Percentiles rank a stretch among this genome's conserved stretches.
Conservation (phyloP, 2,797 vertebrate species). For the Sebastes hubbsi region DNA sequence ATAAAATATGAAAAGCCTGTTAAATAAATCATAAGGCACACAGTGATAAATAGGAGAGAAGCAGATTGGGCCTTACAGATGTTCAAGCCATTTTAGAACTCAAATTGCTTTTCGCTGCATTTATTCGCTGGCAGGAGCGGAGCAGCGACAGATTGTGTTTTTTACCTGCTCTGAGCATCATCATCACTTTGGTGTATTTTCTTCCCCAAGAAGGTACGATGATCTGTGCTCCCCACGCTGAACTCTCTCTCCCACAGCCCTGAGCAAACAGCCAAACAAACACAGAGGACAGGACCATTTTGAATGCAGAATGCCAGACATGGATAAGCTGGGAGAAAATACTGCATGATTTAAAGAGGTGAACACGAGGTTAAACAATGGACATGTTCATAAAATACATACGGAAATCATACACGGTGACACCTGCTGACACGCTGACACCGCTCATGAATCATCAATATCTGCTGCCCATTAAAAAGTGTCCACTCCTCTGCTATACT, state of each 20-base stretch:
- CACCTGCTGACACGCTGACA: constrained; percentile 10
- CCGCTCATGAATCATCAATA: constrained; percentile 29
- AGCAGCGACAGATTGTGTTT: neutral
- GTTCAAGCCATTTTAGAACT: constrained; percentile 44
- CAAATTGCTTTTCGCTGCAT: constrained; percentile 29
- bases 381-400: constrained; percentile 18
- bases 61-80: constrained; percentile 59
- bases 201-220: constrained; percentile 72
- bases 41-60: constrained; percentile 51
- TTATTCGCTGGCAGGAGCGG: constrained; percentile 38
- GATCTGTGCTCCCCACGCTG: constrained; percentile 53
- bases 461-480: constrained; percentile 20
- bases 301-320: constrained; percentile 3
- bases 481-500: neutral
- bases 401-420: constrained; percentile 1
- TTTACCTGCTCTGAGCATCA: constrained; percentile 81
- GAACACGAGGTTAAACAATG: constrained; percentile 18
- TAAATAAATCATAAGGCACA: constrained; percentile 68
- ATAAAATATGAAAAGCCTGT: constrained; percentile 60
- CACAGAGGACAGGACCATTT: neutral
- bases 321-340: neutral
- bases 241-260: constrained; percentile 77
- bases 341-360: constrained; percentile 13
- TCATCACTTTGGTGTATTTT: constrained; percentile 78
- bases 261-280: constrained; percentile 47